Percentiles rank a stretch among this genome's conserved stretches.
These are phyloP conservation scores for Chironomus tentans DNA, from an alignment of 2,888 invertebrate species.

Conservation along the genomic window DNA sequence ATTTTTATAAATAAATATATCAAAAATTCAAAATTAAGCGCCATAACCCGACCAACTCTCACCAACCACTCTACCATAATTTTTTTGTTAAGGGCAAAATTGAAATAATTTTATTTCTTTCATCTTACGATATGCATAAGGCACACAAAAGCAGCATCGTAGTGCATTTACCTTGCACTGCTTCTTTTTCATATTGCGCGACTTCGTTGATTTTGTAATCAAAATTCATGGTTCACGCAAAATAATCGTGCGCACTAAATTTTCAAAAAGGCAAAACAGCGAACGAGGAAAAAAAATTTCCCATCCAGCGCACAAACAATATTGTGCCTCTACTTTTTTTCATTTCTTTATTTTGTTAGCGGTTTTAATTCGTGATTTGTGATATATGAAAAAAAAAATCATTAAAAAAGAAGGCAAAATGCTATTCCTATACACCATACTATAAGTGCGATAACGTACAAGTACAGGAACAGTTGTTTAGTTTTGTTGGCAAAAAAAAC, in stretches of 20 bases:
- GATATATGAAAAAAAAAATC: slow-evolving; percentile 24
- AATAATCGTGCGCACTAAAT: slow-evolving; percentile 33
- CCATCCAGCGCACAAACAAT: slow-evolving; percentile 3
- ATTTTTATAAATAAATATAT: too few species aligned
- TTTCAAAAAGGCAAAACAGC: slow-evolving; percentile 11
- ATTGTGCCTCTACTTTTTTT: slow-evolving; percentile 1
- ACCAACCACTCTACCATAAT: too few species aligned
- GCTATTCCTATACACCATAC: neutral
- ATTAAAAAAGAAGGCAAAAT: slow-evolving; percentile 12
- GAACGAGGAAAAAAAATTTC: neutral
- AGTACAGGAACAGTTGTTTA: neutral
- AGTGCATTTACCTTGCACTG: neutral
- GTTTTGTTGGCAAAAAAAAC: neutral
- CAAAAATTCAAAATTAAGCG: too few species aligned
- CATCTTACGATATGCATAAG: too few species aligned
- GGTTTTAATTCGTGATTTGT: slow-evolving; percentile 27
- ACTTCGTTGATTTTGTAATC: slow-evolving; percentile 24
- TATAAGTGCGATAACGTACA: slow-evolving; percentile 21
- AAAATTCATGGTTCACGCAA: slow-evolving; percentile 33
- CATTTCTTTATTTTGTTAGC: slow-evolving; percentile 9
- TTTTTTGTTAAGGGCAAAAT: too few species aligned
- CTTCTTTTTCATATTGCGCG: neutral
- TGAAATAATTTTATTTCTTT: too few species aligned
- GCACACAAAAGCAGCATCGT: too few species aligned
- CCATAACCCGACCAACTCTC: too few species aligned